Base-by-base conservation (phyloP, 2,888 invertebrate genomes). In the Corbicula japonica region DNA sequence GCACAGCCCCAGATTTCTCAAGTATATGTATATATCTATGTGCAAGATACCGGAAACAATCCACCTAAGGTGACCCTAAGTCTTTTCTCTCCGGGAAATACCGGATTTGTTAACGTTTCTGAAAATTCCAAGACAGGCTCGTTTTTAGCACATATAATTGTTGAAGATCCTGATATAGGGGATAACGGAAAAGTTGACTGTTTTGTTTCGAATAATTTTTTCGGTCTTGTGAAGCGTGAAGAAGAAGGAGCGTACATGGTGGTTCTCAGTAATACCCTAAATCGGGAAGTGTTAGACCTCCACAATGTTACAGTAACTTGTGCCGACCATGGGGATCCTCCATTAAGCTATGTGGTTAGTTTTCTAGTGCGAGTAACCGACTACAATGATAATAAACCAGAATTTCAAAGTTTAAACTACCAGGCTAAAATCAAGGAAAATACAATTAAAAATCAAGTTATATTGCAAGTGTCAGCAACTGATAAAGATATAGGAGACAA, bases 361-460 rank as follows among this genome's bases (percentile, higher is more conserved):
- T 88, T 92, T 65, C 85, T 83, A 23, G 90, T 92, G 0, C 65
- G 79, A 26, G 86, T 98, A 1, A 94, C 97, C 66, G 98, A 98
- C 94, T 96, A 97, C 60, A 98, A 99, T 94, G 98, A 98, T 93
- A 98, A 98, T 93, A 97, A 97, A 91, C 98, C 98, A 0, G 95
- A 96, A 62, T 98, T 98, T 92, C 96, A 77, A 15, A 61, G 75
- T n/a, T 8, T 38, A 6, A 65, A 70, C n/a, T 88, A 89, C 60
- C 72, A 76, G 21, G 85, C 82, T 3, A 76, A 56, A 34, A 58
- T 90, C 15, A 56, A 52, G 34, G 91, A 91, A 74, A 89, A 90
- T 72, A 85, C 83, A 15, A 32, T 50, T 12, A 48, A 74, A 23
- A 83, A 85, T n/a, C 72, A 73, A 8, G 74, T 96, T 8, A 97